Percentiles rank a stretch among this genome's conserved stretches.
phyloP scores from a whole-genome alignment of 2,797 vertebrate genomes.

The Onychomys leucogaster region DNA sequence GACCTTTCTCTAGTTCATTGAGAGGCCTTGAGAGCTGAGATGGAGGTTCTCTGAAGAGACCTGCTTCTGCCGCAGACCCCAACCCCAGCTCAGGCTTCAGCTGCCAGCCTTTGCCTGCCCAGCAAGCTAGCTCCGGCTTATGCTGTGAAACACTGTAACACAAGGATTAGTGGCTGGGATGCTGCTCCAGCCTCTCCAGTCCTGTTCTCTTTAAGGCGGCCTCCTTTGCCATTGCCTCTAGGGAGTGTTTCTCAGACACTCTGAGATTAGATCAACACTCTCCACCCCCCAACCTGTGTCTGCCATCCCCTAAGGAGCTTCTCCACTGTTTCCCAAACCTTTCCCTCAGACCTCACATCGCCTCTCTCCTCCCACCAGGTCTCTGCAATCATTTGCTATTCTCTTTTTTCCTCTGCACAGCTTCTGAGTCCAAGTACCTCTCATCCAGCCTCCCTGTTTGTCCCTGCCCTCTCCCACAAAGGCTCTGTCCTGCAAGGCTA shows the following conservation, averaged over 20 bases:
- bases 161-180: neutral
- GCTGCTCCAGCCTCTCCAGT: accelerated
- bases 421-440: neutral
- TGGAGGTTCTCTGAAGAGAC: neutral
- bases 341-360: neutral
- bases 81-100: neutral
- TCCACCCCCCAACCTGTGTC: neutral
- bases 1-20: neutral
- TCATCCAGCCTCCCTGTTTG: neutral
- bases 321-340: neutral
- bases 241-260: neutral
- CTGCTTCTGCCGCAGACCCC: neutral
- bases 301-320: neutral
- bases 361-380: neutral
- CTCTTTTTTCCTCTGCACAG: neutral
- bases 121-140: neutral
- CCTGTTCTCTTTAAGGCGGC: neutral
- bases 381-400: accelerated
- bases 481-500: neutral
- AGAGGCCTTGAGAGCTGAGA: neutral
- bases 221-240: neutral
- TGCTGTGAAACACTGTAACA: no score
- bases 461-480: neutral
- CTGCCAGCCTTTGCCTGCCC: neutral
- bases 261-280: neutral